Evolutionary conservation across 2,888 invertebrate genomes (phyloP).

Genomic region (Ornithoptera priamus): DNA sequence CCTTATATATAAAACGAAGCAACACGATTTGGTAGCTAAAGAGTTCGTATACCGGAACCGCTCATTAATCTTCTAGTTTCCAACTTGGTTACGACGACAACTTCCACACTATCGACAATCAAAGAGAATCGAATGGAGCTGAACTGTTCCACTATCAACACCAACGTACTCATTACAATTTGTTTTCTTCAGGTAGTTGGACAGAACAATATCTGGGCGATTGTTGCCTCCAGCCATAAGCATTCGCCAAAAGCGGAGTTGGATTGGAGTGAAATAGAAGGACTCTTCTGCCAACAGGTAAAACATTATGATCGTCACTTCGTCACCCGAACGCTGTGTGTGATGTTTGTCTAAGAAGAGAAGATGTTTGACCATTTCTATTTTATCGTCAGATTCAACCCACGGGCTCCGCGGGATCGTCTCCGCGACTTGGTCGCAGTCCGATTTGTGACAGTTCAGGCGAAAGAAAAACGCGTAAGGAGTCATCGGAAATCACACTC

Average conservation of each 20-base stretch:
- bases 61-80: no score
- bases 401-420: slow-evolving; percentile 73
- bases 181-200: slow-evolving; percentile 84
- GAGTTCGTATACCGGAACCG: no score
- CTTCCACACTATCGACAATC: no score
- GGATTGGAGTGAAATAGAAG: slow-evolving; percentile 97
- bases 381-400: slow-evolving; percentile 57
- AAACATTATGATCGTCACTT: slow-evolving; percentile 33
- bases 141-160: no score
- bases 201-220: slow-evolving; percentile 95
- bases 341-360: no score
- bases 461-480: slow-evolving; percentile 86
- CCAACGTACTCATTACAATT: background rate
- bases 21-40: no score
- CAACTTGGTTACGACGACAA: no score
- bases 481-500: slow-evolving; percentile 92
- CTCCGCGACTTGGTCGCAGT: slow-evolving; percentile 68
- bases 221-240: slow-evolving; percentile 91
- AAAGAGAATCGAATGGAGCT: no score
- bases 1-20: no score
- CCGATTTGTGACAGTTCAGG: slow-evolving; percentile 70
- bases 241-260: slow-evolving; percentile 90
- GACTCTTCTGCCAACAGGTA: slow-evolving; percentile 94
- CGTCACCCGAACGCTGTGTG: no score
- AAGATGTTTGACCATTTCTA: background rate